Evolutionary conservation across 2,888 invertebrate genomes (phyloP), one percentile per base, ranked within the genome.

Genomic region (Clitarchus hookeri): DNA sequence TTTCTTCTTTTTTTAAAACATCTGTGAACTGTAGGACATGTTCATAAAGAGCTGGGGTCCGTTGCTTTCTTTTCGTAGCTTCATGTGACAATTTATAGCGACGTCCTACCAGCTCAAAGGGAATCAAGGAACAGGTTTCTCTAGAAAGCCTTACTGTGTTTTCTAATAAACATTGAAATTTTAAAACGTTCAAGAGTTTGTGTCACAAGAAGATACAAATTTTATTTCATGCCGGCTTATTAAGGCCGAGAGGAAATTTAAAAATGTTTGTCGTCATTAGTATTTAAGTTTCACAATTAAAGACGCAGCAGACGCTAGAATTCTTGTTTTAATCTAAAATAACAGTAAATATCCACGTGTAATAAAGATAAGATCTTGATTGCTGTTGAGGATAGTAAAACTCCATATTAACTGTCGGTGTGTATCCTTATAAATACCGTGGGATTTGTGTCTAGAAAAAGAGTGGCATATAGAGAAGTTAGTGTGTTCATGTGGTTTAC

Each of bases 251-350:
- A 23, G 65, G 65, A 65, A 65, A 65, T 65, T 65, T 65, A 65
- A 65, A 65, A 65, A 65, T 65, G 65, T 65, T 65, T 65, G 65
- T 65, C 65, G 65, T 65, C 65, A 65, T 65, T 65, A 65, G 65
- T 65, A 65, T n/a, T 11, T 65, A 65, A 65, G 65, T 65, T 65
- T 65, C 65, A 65, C 65, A 65, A 65, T 65, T 65, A 65, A 65
- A 19, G 65, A 65, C 65, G 65, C 65, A 65, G 65, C 23, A 65
- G 65, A 65, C 65, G 65, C 65, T n/a, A n/a, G 65, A 65, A 65
- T 65, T 65, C 65, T 82, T 82, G 82, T 82, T 26, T 82, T 82
- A 82, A 82, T 82, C 36, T 82, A 44, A 44, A 82, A 82, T 82
- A 82, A 82, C 82, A 82, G 82, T 82, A 82, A 82, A 44, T 82